Conservation (phyloP, 2,113 vertebrate genomes). For the Theropithecus gelada region DNA sequence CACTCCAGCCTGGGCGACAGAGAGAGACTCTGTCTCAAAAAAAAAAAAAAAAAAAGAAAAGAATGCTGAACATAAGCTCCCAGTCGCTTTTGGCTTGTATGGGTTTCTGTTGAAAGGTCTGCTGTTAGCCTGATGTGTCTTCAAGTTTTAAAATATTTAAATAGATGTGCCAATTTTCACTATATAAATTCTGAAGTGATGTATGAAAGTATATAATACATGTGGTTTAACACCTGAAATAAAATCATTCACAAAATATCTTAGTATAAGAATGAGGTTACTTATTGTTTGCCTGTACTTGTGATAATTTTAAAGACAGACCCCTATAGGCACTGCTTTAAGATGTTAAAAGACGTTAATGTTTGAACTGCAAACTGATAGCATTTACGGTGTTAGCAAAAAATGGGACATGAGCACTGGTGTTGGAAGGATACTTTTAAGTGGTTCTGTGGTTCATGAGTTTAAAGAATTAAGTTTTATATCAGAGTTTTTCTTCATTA, state of each 20-base stretch:
- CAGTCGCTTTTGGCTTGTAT: no score
- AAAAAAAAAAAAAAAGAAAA: no score
- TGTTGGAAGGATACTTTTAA: slow-evolving; percentile 24
- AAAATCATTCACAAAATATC: slow-evolving; percentile 45
- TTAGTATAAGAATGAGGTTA: slow-evolving; percentile 31
- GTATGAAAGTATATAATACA: neutral
- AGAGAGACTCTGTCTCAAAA: no score
- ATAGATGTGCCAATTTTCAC: slow-evolving; percentile 20
- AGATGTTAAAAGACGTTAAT: slow-evolving; percentile 14
- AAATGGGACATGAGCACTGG: neutral
- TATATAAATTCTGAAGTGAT: neutral
- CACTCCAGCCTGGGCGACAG: no score
- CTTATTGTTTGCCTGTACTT: neutral
- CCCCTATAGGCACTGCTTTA: neutral
- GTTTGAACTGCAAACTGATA: neutral
- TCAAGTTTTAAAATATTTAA: neutral
- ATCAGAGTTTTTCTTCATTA: slow-evolving; percentile 22
- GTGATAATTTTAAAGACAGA: slow-evolving; percentile 32
- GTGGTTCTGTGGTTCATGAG: neutral
- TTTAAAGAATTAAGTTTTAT: slow-evolving; percentile 33
- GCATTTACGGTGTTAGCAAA: neutral
- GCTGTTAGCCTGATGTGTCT: neutral
- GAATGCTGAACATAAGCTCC: no score
- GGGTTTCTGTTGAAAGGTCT: no score
- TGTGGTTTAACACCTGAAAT: neutral